These are phyloP conservation scores for Drosophila ustulata DNA, from an alignment of 2,888 invertebrate genomes.

Conservation along the genomic window DNA sequence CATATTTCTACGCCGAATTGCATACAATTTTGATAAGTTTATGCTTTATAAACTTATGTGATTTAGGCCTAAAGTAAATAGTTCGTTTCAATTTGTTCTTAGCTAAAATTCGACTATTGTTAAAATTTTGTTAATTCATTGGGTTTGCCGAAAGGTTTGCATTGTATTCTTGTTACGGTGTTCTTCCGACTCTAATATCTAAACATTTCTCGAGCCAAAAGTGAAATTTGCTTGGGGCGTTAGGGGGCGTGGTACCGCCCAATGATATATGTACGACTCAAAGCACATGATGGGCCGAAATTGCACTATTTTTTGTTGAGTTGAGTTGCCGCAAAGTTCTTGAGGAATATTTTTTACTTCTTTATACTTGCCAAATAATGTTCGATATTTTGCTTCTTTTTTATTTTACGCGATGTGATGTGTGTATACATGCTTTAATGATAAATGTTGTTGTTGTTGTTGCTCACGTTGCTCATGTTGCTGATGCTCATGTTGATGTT, in stretches of 20 bases:
- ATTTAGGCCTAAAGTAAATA: slow-evolving; percentile 63
- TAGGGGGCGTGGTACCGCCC: slow-evolving; percentile 45
- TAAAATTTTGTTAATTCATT: slow-evolving; percentile 70
- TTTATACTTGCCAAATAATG: slow-evolving; percentile 25
- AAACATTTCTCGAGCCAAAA: slow-evolving; percentile 35
- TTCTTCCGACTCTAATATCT: slow-evolving; percentile 56
- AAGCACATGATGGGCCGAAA: slow-evolving; percentile 72
- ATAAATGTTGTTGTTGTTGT: slow-evolving; percentile 36
- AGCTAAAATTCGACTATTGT: slow-evolving; percentile 83
- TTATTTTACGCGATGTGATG: slow-evolving; percentile 37
- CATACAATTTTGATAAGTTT: slow-evolving; percentile 60
- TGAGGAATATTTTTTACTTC: slow-evolving; percentile 62
- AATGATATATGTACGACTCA: slow-evolving; percentile 38
- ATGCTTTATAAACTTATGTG: slow-evolving; percentile 49
- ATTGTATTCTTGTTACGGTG: slow-evolving; percentile 56
- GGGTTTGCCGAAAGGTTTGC: slow-evolving; percentile 74
- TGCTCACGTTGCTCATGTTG: slow-evolving; percentile 42
- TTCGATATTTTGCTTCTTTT: slow-evolving; percentile 20
- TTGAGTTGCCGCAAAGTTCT: slow-evolving; percentile 40
- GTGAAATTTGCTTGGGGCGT: slow-evolving; percentile 43
- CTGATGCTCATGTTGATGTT: slow-evolving; percentile 37
- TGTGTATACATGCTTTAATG: slow-evolving; percentile 59
- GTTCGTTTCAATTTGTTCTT: slow-evolving; percentile 67
- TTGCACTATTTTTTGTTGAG: slow-evolving; percentile 30
- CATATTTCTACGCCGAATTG: slow-evolving; percentile 67